These are phyloP conservation scores for Lottia gigantea DNA, from an alignment of 2,888 invertebrate genomes.

Conservation along the genomic window DNA sequence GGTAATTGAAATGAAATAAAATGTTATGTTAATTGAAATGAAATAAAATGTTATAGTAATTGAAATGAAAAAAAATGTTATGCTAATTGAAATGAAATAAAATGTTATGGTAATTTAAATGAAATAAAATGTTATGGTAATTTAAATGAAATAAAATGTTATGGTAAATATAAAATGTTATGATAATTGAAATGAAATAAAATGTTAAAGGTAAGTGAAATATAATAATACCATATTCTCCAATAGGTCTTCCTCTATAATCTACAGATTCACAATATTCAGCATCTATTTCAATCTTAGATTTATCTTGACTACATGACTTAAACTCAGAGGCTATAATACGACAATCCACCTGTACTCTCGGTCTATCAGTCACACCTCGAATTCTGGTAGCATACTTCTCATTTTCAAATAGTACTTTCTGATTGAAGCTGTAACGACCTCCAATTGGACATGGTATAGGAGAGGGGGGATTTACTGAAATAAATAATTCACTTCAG, in stretches of 20 bases:
- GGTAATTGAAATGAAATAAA: background rate
- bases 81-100: background rate
- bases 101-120: no score
- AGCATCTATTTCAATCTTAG: conserved; percentile 92
- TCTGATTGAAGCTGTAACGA: conserved; percentile 92
- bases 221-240: conserved; percentile 76
- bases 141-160: no score
- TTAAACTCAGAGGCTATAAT: conserved; percentile 94
- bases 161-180: no score
- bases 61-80: background rate
- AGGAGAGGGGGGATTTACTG: conserved; percentile 78
- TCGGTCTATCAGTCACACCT: conserved; percentile 92
- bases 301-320: conserved; percentile 90
- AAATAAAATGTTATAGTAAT: no score
- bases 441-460: conserved; percentile 96
- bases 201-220: no score
- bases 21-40: no score
- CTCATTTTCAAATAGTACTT: conserved; percentile 67
- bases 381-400: conserved; percentile 90
- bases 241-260: conserved; percentile 89
- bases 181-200: no score
- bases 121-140: no score
- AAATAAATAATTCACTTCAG: conserved; percentile 22
- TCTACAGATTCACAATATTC: conserved; percentile 97
- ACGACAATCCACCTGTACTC: conserved; percentile 92